Conservation (phyloP, 2,888 invertebrate species). For the Fragum whitleyi region DNA sequence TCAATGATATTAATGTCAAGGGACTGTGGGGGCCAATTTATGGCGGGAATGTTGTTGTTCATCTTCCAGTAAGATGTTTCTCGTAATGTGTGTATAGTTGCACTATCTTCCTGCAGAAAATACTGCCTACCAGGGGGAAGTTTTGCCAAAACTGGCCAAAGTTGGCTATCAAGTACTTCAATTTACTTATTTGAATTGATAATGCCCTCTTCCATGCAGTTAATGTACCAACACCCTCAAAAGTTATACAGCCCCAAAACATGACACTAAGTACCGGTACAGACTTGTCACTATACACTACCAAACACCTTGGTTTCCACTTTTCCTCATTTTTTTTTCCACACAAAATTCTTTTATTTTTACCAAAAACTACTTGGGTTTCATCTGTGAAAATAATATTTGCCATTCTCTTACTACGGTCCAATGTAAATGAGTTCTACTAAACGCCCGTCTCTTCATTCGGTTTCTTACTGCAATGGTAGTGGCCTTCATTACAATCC, state of each 20-base stretch:
- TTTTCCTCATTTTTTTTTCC: too few relatives aligned
- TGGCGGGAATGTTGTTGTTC: constrained; percentile 15
- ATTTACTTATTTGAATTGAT: too few relatives aligned
- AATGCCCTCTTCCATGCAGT: too few relatives aligned
- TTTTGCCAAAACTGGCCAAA: neutral
- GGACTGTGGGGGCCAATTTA: constrained; percentile 20
- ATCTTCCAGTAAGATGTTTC: constrained; percentile 21
- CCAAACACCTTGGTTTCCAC: too few relatives aligned
- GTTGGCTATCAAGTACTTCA: too few relatives aligned
- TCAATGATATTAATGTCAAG: constrained; percentile 13
- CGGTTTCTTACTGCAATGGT: constrained; percentile 15
- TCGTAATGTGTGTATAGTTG: constrained; percentile 15
- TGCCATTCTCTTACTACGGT: constrained; percentile 4
- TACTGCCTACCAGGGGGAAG: constrained; percentile 17
- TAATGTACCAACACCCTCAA: too few relatives aligned
- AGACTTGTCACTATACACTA: too few relatives aligned
- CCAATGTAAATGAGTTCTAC: constrained; percentile 28
- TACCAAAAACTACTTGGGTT: constrained; percentile 1
- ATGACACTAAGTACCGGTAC: constrained; percentile 3
- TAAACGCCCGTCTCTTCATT: constrained; percentile 15
- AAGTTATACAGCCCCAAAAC: too few relatives aligned
- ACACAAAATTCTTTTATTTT: neutral
- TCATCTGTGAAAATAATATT: constrained; percentile 20
- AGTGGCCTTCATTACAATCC: constrained; percentile 21
- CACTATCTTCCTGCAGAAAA: constrained; percentile 29